phyloP scores from a whole-genome alignment of 1,140 invertebrate genomes.

The Heliconius congener region DNA sequence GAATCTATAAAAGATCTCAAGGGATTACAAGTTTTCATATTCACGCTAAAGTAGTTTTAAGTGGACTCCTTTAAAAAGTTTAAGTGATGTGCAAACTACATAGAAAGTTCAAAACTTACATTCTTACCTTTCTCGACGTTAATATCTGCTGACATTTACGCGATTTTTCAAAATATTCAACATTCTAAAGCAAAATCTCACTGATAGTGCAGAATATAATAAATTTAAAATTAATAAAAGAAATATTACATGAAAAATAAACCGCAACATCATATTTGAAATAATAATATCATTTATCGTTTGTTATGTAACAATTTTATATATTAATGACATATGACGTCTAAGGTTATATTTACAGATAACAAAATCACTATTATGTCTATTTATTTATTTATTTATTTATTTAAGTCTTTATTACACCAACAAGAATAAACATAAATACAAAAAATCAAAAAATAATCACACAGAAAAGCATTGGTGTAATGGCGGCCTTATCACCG shows the following conservation, averaged over 20 bases:
- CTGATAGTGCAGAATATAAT: constrained; percentile 20
- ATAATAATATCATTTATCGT: constrained; percentile 6
- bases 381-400: too few species aligned
- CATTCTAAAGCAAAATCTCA: constrained; percentile 29
- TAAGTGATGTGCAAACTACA: neutral
- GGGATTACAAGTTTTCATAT: neutral
- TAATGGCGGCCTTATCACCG: too few species aligned
- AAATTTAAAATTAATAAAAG: constrained; percentile 31
- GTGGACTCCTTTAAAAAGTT: neutral
- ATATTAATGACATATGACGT: neutral
- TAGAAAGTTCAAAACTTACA: constrained; percentile 25
- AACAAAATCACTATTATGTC: neutral
- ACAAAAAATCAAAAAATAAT: too few species aligned
- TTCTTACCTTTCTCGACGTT: constrained; percentile 34
- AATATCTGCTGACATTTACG: constrained; percentile 35
- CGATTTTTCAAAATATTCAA: constrained; percentile 22
- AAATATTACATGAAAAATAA: constrained; percentile 20
- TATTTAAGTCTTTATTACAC: too few species aligned
- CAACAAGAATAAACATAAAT: too few species aligned
- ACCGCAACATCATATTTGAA: constrained; percentile 27
- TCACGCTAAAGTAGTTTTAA: neutral
- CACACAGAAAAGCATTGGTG: too few species aligned
- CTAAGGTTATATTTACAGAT: neutral
- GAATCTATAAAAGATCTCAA: neutral
- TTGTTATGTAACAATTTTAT: neutral